Evolutionary conservation across 1,140 invertebrate genomes (phyloP).

Genomic region (Drosophila neocordata): DNA sequence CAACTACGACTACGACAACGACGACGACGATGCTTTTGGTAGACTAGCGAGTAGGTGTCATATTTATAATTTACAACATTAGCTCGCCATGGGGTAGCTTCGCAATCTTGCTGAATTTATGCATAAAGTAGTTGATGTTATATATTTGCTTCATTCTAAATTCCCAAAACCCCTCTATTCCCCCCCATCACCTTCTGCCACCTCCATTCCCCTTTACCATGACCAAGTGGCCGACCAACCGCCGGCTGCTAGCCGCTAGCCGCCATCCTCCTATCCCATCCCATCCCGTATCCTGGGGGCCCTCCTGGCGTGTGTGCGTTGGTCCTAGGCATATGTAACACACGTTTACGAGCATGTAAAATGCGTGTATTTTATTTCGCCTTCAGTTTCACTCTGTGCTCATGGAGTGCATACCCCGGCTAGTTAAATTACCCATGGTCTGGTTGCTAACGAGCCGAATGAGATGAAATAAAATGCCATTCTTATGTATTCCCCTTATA

Average conservation of each 20-base stretch:
- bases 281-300: slow-evolving; percentile 13
- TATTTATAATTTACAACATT: slow-evolving; percentile 82
- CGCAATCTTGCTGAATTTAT: slow-evolving; percentile 80
- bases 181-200: no score
- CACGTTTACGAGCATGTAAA: slow-evolving; percentile 80
- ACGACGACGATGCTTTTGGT: slow-evolving; percentile 19
- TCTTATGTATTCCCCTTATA: background rate
- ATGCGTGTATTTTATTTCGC: slow-evolving; percentile 77
- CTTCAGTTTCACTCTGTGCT: slow-evolving; percentile 49
- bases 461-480: slow-evolving; percentile 9
- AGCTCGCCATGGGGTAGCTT: slow-evolving; percentile 79
- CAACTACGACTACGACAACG: slow-evolving; percentile 6
- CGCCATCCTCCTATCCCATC: background rate
- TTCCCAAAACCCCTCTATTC: background rate
- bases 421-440: slow-evolving; percentile 66
- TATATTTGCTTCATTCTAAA: slow-evolving; percentile 56
- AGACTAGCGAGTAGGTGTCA: slow-evolving; percentile 74
- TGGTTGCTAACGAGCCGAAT: slow-evolving; percentile 46
- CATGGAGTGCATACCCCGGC: slow-evolving; percentile 49
- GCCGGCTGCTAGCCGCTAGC: background rate
- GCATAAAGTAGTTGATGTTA: slow-evolving; percentile 80
- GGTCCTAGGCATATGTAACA: slow-evolving; percentile 70
- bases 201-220: background rate
- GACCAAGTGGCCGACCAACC: background rate
- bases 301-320: slow-evolving; percentile 48